Percentiles rank a stretch among this genome's conserved stretches.
These are phyloP conservation scores for Amphimedon queenslandica DNA, from an alignment of 37 sponge, comb jelly and placozoan species.

Conservation along the genomic window DNA sequence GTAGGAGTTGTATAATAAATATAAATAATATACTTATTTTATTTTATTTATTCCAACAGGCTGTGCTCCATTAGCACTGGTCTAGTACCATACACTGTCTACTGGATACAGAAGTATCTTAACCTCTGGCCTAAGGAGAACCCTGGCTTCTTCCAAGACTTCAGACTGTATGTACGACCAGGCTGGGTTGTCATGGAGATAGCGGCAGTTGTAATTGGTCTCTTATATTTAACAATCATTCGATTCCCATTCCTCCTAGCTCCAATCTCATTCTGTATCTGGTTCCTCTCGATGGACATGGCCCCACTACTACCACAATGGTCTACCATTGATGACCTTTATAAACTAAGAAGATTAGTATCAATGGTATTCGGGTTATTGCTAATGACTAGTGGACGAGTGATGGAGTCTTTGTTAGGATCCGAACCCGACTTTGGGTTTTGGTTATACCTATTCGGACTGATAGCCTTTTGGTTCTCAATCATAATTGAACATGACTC, in stretches of 20 bases:
- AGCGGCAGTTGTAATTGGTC: slow-evolving; percentile 23
- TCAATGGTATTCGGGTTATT: slow-evolving; percentile 29
- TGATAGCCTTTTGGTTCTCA: slow-evolving; percentile 24
- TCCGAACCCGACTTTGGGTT: slow-evolving; percentile 39
- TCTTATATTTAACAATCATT: background rate
- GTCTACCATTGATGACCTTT: background rate
- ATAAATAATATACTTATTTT: too few species aligned
- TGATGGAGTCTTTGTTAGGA: slow-evolving; percentile 18
- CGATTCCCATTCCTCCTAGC: slow-evolving; percentile 43
- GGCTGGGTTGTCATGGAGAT: slow-evolving; percentile 49
- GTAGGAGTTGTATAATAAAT: too few species aligned
- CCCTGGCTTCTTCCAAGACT: slow-evolving; percentile 39
- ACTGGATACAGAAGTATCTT: slow-evolving; percentile 9
- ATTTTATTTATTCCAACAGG: background rate
- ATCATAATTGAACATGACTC: slow-evolving; percentile 2
- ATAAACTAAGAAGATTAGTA: background rate
- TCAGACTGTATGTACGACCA: slow-evolving; percentile 18
- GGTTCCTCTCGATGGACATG: slow-evolving; percentile 56
- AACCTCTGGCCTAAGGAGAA: slow-evolving; percentile 21
- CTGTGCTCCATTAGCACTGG: slow-evolving; percentile 29
- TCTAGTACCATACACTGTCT: slow-evolving; percentile 15
- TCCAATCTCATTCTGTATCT: slow-evolving; percentile 33
- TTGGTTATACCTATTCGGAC: slow-evolving; percentile 48
- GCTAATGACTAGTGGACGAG: slow-evolving; percentile 10
- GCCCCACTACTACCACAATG: slow-evolving; percentile 22